Evolutionary conservation across 2,797 vertebrate species (phyloP).

Genomic region (Petrocephalus sullivani): DNA sequence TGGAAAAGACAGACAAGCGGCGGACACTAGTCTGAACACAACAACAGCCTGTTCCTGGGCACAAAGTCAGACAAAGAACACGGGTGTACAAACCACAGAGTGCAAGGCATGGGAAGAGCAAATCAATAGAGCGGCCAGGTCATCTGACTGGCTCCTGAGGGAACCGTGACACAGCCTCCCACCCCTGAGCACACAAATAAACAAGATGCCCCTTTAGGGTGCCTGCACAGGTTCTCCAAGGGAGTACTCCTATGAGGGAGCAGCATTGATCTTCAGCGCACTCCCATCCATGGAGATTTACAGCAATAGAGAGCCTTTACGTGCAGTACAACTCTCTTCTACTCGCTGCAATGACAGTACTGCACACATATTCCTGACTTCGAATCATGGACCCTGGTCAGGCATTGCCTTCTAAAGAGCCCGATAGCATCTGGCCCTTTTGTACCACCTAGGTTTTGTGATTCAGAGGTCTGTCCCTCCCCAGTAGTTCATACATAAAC

Average conservation of each 20-base stretch:
- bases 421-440: conserved; percentile 6
- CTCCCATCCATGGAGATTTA: not conserved
- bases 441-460: not conserved
- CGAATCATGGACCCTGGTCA: not conserved
- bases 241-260: not conserved
- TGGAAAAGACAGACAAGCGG: not conserved
- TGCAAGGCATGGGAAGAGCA: not conserved
- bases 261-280: not conserved
- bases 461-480: conserved; percentile 16
- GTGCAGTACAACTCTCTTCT: not conserved
- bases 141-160: not conserved
- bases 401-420: not conserved
- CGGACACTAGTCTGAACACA: not conserved
- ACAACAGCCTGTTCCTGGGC: not conserved
- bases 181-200: not conserved
- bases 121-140: not conserved
- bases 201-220: not conserved
- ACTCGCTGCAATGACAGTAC: not conserved
- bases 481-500: conserved; percentile 10
- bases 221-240: not conserved
- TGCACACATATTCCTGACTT: not conserved
- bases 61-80: not conserved
- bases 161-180: not conserved
- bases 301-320: not conserved
- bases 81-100: not conserved